Conservation (phyloP, 1,140 invertebrate genomes). For the Ceratosolen solmsi region DNA sequence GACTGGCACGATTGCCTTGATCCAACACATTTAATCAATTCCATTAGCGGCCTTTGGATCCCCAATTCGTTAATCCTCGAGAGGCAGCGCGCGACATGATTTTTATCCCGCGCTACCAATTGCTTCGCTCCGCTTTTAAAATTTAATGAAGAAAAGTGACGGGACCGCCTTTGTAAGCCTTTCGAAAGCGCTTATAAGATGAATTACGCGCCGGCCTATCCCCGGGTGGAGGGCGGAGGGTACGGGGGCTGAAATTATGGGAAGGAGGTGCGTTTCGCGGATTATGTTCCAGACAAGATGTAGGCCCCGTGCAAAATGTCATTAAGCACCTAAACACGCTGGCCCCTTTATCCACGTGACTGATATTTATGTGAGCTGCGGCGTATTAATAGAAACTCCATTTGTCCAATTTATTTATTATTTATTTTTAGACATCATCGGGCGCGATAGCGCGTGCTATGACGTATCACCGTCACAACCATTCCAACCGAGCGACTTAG, state of each 20-base stretch:
- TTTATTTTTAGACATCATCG: not conserved
- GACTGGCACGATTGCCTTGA: constrained; percentile 67
- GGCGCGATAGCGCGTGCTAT: not conserved
- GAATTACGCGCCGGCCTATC: not conserved
- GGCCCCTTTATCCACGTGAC: not conserved
- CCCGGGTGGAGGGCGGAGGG: not conserved
- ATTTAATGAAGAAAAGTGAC: not conserved
- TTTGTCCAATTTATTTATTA: not conserved
- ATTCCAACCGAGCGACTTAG: not conserved
- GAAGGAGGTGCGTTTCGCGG: not conserved
- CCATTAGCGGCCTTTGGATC: constrained; percentile 69
- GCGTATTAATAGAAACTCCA: not conserved
- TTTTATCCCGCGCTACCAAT: constrained; percentile 25
- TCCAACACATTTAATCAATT: constrained; percentile 75
- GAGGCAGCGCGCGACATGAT: constrained; percentile 45
- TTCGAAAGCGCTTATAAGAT: not conserved
- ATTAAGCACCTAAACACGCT: not conserved
- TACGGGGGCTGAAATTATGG: not conserved
- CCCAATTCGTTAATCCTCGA: constrained; percentile 11
- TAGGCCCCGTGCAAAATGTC: not conserved
- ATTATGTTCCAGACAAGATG: not conserved
- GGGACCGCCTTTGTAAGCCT: not conserved
- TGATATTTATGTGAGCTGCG: not conserved
- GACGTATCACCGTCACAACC: not conserved
- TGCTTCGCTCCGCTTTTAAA: constrained; percentile 13